Conservation (phyloP, 2,113 vertebrate genomes). For the Actenoides lindsayi region DNA sequence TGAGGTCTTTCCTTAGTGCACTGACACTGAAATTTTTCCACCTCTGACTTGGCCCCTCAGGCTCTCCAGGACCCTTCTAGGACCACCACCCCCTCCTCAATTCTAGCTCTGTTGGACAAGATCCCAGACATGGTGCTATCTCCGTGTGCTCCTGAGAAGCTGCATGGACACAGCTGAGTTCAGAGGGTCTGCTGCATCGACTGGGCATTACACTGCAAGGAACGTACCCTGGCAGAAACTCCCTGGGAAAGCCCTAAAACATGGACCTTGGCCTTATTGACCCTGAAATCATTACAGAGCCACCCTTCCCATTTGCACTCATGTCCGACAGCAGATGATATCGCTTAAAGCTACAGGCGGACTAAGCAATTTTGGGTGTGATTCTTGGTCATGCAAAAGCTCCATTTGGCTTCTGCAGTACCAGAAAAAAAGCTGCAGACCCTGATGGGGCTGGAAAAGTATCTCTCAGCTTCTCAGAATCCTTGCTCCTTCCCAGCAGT, state of each 20-base stretch:
- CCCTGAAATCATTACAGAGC: background rate
- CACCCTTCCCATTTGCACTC: background rate
- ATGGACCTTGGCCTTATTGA: background rate
- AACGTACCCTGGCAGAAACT: background rate
- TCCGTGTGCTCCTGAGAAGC: background rate
- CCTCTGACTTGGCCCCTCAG: background rate
- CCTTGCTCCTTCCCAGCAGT: background rate
- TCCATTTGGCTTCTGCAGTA: background rate
- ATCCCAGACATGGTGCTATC: background rate
- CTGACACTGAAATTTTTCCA: background rate
- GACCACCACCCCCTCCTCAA: fast-evolving
- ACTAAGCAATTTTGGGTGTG: background rate
- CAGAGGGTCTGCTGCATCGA: background rate
- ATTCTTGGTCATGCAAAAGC: background rate
- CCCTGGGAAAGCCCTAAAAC: background rate
- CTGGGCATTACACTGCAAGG: background rate
- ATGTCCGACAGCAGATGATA: background rate
- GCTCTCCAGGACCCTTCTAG: background rate
- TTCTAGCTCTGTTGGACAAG: too few relatives aligned
- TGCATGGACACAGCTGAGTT: fast-evolving
- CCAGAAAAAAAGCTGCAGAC: background rate
- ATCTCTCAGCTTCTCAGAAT: background rate
- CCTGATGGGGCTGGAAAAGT: background rate
- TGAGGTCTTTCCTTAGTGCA: background rate
- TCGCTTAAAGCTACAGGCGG: background rate